Evolutionary conservation across 2,113 vertebrate species (phyloP), one percentile per base, ranked within the genome.

Genomic region (Caretta caretta): DNA sequence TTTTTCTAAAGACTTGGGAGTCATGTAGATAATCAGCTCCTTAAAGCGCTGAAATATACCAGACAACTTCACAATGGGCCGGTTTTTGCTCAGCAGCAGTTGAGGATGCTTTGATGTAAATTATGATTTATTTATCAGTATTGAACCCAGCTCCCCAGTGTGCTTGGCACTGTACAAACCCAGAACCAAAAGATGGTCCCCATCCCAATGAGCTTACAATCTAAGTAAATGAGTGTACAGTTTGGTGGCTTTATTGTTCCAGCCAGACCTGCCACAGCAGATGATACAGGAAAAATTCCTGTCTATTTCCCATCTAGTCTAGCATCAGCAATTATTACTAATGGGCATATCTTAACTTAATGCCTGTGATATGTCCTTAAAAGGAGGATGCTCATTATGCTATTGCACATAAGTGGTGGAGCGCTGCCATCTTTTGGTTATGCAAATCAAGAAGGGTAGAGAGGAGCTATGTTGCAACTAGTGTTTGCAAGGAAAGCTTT

Each of bases 341-440:
- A 38, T 53, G 7, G 20, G 35, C 20, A 22, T 22, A 42, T 72
- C 35, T 62, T 50, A 29, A 53, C 29, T 53, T 31, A 49, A 80
- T 24, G 27, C 48, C 53, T 78, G 20, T 22, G 20, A 72, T n/a
- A 38, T 72, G n/a, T 22, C n/a, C 20, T 50, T 65, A 48, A 59
- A 50, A 50, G 31, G 57, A 22, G 31, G 83, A 51, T 53, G 13
- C 57, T 86, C 11, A 3, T 14, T 38, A 2, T 12, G 50, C 79
- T 5, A 83, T 0, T 0, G 57, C 79, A 10, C 80, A 91, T 93
- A 24, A 0, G 25, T 81, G 96, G 42, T 76, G 13, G 3, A 10
- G 38, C 96, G 96, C 97, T 97, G 97, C 97, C 97, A 94, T 89
- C 97, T 97, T 46, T 83, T 31, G 97, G 97, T 93, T 76, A 2